Evolutionary conservation across 2,888 invertebrate species (phyloP).

Genomic region (Syrphus vitripennis): DNA sequence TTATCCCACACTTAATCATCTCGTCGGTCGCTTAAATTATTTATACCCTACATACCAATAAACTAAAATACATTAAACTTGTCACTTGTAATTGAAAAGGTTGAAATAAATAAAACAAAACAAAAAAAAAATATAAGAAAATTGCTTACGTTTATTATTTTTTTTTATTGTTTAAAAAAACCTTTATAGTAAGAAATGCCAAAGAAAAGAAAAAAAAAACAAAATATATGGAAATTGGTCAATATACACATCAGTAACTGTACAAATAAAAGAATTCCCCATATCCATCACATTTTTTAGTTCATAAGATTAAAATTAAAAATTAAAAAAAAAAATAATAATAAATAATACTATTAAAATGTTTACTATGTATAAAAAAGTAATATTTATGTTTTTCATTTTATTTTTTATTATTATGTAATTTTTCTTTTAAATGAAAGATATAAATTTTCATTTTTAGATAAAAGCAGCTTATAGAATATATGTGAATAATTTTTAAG

Average conservation of each 20-base stretch:
- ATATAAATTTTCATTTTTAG: background rate
- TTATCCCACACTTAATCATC: conserved; percentile 17
- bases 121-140: background rate
- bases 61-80: conserved; percentile 38
- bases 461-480: conserved; percentile 25
- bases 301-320: conserved; percentile 34
- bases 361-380: conserved; percentile 33
- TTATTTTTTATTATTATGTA: background rate
- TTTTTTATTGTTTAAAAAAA: conserved; percentile 31
- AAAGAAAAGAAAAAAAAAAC: conserved; percentile 55
- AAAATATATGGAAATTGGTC: conserved; percentile 53
- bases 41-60: conserved; percentile 20
- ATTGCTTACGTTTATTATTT: conserved; percentile 9
- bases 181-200: conserved; percentile 57
- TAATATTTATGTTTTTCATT: conserved; percentile 30
- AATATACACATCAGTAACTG: conserved; percentile 69
- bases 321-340: conserved; percentile 23
- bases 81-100: conserved; percentile 60
- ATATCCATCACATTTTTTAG: conserved; percentile 55
- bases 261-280: conserved; percentile 67
- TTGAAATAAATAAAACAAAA: conserved; percentile 29
- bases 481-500: conserved; percentile 62
- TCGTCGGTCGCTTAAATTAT: conserved; percentile 60
- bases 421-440: background rate
- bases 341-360: conserved; percentile 1